phyloP scores from a whole-genome alignment of 2,797 vertebrate species.

The Gallinago stenura region DNA sequence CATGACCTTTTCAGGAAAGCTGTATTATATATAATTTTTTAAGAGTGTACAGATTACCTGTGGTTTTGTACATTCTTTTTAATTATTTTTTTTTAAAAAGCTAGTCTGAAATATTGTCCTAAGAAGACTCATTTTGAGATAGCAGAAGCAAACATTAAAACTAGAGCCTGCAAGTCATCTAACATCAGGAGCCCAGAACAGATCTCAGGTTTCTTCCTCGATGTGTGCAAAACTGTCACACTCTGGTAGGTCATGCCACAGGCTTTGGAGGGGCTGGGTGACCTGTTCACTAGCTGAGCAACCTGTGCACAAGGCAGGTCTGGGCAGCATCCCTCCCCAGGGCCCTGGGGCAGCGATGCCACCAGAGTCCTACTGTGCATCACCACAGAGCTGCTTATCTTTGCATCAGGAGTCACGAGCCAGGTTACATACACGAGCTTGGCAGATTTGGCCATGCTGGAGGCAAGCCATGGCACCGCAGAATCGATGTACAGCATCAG shows the following conservation, averaged over 20 bases:
- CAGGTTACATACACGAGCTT: rapidly evolving
- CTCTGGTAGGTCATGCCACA: neutral
- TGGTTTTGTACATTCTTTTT: neutral
- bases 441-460: neutral
- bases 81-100: neutral
- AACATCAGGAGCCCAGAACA: neutral
- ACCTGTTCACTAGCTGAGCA: neutral
- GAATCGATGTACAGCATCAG: rapidly evolving
- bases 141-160: neutral
- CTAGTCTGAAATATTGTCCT: rapidly evolving
- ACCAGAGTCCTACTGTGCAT: neutral
- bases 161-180: neutral
- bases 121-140: neutral
- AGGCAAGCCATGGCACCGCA: neutral
- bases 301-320: rapidly evolving
- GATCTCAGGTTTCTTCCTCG: neutral
- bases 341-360: neutral
- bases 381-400: neutral
- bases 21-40: neutral
- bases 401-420: rapidly evolving
- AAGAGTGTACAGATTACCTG: neutral
- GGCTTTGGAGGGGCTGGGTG: neutral
- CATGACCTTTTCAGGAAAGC: neutral
- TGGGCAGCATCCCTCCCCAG: neutral
- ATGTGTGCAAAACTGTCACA: rapidly evolving